Conservation (phyloP, 92 coral and sea anemone species). For the Bergia puertoricense region DNA sequence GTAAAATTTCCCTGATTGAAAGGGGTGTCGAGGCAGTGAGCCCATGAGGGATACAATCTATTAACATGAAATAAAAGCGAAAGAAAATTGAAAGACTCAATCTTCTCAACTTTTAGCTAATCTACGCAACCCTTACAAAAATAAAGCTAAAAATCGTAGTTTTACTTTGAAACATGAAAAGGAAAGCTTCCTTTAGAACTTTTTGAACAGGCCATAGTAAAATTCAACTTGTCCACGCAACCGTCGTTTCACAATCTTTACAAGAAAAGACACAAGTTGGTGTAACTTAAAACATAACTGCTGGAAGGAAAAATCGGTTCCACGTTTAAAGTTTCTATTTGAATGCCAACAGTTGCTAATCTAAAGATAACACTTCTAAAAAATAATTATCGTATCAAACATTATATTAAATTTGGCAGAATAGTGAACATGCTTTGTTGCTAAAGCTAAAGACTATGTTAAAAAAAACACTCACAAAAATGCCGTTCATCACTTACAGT, state of each 20-base stretch:
- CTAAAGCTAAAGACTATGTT: neutral
- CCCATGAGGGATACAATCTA: slow-evolving; percentile 88
- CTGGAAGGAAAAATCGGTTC: too few species aligned
- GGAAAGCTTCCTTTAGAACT: too few species aligned
- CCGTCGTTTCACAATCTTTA: neutral
- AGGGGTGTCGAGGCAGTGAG: slow-evolving; percentile 75
- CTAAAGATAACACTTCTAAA: too few species aligned
- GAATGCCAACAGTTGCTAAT: too few species aligned
- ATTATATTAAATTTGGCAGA: neutral
- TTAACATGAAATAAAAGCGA: neutral
- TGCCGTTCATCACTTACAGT: neutral
- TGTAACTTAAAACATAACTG: too few species aligned
- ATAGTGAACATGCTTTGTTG: neutral
- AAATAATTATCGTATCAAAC: too few species aligned
- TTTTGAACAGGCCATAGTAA: neutral
- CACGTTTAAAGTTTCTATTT: too few species aligned
- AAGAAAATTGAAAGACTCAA: neutral
- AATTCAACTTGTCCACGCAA: neutral
- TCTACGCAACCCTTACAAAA: neutral
- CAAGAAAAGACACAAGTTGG: too few species aligned
- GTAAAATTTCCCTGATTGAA: slow-evolving; percentile 88
- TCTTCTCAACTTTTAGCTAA: neutral
- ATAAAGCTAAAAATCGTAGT: neutral
- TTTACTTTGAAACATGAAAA: neutral
- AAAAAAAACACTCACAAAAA: neutral